Percentiles rank a stretch among this genome's conserved stretches.
These are phyloP conservation scores for Leptestheria dahalacensis DNA, from an alignment of 1,140 invertebrate species.

Conservation along the genomic window DNA sequence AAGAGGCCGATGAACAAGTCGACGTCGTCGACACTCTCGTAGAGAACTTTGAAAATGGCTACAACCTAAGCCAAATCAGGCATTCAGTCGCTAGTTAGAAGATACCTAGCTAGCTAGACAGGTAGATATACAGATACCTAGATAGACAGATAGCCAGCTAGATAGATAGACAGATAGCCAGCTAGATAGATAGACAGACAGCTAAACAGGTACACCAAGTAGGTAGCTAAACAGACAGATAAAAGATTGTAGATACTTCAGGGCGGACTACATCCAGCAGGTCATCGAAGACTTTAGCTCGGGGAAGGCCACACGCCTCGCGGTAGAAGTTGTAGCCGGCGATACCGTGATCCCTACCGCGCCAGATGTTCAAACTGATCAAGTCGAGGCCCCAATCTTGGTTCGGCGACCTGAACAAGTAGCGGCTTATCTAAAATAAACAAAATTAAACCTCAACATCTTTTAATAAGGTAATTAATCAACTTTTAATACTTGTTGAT, in stretches of 20 bases:
- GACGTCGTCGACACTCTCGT: conserved; percentile 34
- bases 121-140: no score
- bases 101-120: neutral
- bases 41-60: conserved; percentile 22
- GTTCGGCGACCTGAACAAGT: conserved; percentile 30
- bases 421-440: conserved; percentile 16
- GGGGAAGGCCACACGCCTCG: conserved; percentile 57
- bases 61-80: conserved; percentile 18
- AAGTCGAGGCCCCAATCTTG: conserved; percentile 57
- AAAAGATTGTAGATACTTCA: conserved; percentile 38
- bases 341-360: conserved; percentile 76
- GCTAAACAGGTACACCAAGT: no score
- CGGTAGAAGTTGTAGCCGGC: conserved; percentile 66
- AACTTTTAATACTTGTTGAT: no score
- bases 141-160: no score
- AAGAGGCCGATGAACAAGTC: conserved; percentile 38
- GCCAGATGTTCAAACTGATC: conserved; percentile 66
- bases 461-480: no score
- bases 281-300: conserved; percentile 53
- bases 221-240: no score
- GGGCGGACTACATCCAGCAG: conserved; percentile 52
- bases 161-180: no score
- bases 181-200: no score
- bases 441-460: neutral
- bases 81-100: neutral